Conservation (phyloP, 2,888 invertebrate genomes). For the Cryptophagus acutangulus region DNA sequence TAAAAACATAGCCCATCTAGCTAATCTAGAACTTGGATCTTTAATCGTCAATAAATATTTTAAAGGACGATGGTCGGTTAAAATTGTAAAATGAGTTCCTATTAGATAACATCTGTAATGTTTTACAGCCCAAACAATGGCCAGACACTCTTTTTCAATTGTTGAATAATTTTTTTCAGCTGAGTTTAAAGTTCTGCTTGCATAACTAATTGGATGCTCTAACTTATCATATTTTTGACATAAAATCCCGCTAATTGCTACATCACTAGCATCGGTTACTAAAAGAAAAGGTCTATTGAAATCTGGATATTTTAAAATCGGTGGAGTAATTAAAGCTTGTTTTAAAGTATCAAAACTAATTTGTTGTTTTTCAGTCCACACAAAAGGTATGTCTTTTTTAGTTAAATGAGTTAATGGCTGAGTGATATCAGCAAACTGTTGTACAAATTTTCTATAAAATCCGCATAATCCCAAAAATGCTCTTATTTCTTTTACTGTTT, state of each 20-base stretch:
- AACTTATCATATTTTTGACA: neutral
- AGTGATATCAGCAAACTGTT: conserved; percentile 20
- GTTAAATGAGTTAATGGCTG: conserved; percentile 19
- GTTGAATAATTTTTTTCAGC: conserved; percentile 16
- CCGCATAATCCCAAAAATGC: conserved; percentile 24
- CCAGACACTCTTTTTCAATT: conserved; percentile 13
- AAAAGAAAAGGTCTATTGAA: conserved; percentile 12
- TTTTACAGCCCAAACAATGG: conserved; percentile 11
- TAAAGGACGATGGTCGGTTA: conserved; percentile 12
- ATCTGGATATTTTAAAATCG: conserved; percentile 14
- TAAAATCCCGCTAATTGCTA: conserved; percentile 2
- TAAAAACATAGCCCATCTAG: conserved; percentile 9
- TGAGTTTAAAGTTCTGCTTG: conserved; percentile 13
- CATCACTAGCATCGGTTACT: conserved; percentile 11
- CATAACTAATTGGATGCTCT: conserved; percentile 4
- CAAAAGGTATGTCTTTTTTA: conserved; percentile 21
- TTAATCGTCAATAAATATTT: conserved; percentile 14
- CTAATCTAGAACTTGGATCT: conserved; percentile 14
- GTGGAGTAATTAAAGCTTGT: conserved; percentile 11
- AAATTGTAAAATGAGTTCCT: conserved; percentile 12
- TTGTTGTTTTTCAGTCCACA: conserved; percentile 10
- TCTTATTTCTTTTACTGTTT: conserved; percentile 19
- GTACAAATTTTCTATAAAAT: conserved; percentile 25
- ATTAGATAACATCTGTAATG: conserved; percentile 8
- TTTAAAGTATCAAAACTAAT: conserved; percentile 13